These are phyloP conservation scores for Papilio elwesi DNA, from an alignment of 2,888 invertebrate genomes.

Conservation along the genomic window DNA sequence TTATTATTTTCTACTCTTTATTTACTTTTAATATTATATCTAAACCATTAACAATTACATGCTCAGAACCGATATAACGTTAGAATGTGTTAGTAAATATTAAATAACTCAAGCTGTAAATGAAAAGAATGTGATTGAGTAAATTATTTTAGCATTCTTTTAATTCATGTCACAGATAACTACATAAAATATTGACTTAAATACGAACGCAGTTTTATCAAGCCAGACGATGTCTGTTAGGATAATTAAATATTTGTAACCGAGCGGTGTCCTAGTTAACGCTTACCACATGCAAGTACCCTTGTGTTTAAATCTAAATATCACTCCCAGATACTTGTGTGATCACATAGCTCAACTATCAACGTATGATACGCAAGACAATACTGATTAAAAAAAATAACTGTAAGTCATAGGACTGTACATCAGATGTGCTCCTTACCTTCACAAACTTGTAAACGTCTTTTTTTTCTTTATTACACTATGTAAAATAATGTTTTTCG, in stretches of 20 bases:
- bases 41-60: background rate
- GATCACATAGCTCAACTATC: no score
- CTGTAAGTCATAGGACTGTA: no score
- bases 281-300: background rate
- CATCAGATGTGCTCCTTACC: no score
- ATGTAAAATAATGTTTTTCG: no score
- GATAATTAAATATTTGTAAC: slow-evolving; percentile 19
- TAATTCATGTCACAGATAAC: slow-evolving; percentile 16
- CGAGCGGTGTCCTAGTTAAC: background rate
- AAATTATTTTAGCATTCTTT: background rate
- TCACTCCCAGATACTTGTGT: no score
- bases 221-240: slow-evolving; percentile 15
- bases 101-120: background rate
- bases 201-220: slow-evolving; percentile 11
- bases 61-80: background rate
- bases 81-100: slow-evolving; percentile 11
- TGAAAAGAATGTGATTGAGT: background rate
- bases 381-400: no score
- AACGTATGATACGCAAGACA: no score
- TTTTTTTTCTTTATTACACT: no score
- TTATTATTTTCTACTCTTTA: no score
- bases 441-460: no score
- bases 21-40: background rate
- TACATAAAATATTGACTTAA: slow-evolving; percentile 10
- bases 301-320: background rate